Evolutionary conservation across 2,113 vertebrate genomes (phyloP).

Genomic region (Ia io): DNA sequence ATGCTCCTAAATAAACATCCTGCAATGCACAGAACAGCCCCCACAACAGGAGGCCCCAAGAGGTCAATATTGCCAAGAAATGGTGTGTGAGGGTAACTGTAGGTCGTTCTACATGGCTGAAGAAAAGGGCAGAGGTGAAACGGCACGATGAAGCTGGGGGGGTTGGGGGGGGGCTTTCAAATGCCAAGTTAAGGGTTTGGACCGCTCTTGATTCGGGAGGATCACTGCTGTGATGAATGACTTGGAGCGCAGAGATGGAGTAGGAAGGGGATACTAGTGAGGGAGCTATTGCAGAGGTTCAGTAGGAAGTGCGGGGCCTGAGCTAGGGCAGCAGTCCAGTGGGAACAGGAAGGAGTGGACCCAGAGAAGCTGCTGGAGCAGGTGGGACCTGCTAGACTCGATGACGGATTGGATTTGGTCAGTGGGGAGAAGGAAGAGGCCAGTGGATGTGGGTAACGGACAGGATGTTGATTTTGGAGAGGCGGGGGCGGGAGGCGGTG

Average conservation of each 20-base stretch:
- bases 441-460: background rate
- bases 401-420: background rate
- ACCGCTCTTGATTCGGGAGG: background rate
- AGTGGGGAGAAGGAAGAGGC: background rate
- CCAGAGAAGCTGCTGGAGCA: background rate
- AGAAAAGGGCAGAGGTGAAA: background rate
- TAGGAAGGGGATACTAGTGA: background rate
- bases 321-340: background rate
- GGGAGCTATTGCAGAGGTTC: background rate
- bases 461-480: background rate
- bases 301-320: background rate
- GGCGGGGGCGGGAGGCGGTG: background rate
- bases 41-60: background rate
- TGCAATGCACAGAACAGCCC: background rate
- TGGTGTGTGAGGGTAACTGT: background rate
- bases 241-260: background rate
- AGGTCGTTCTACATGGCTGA: background rate
- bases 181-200: background rate
- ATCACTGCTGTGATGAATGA: background rate
- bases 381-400: background rate
- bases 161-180: background rate
- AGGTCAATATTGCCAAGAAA: background rate
- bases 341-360: background rate
- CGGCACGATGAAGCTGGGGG: background rate
- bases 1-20: background rate